phyloP scores from a whole-genome alignment of 2,888 invertebrate species.

The Alviniconcha strummeri region DNA sequence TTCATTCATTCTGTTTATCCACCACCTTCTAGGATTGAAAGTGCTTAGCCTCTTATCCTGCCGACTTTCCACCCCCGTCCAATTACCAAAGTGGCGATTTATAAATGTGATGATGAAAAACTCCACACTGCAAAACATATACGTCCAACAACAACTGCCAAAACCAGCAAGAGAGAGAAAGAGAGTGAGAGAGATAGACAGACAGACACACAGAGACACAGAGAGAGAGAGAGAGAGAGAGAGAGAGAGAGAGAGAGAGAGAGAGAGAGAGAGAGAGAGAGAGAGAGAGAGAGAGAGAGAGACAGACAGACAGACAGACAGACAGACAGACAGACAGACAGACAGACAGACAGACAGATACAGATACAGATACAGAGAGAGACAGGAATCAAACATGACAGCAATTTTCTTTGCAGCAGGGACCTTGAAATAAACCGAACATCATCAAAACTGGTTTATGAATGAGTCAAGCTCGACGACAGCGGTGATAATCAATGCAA shows the following conservation, averaged over 20 bases:
- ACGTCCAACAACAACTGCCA: neutral
- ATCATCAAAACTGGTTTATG: neutral
- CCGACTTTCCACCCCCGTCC: no score
- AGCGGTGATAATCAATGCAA: neutral
- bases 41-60: no score
- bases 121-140: neutral
- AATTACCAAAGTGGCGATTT: no score
- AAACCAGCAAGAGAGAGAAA: neutral
- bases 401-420: no score
- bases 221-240: neutral
- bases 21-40: neutral
- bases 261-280: neutral
- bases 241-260: neutral
- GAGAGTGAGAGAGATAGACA: neutral
- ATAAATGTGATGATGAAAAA: neutral
- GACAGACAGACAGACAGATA: conserved; percentile 2
- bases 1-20: neutral
- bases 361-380: conserved; percentile 16
- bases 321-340: conserved; percentile 15
- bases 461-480: neutral
- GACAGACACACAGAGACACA: neutral
- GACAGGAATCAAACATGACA: neutral
- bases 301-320: conserved; percentile 19
- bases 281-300: neutral
- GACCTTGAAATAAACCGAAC: neutral